Evolutionary conservation across 2,888 invertebrate genomes (phyloP).

Genomic region (Acanthacorydalis orientalis): DNA sequence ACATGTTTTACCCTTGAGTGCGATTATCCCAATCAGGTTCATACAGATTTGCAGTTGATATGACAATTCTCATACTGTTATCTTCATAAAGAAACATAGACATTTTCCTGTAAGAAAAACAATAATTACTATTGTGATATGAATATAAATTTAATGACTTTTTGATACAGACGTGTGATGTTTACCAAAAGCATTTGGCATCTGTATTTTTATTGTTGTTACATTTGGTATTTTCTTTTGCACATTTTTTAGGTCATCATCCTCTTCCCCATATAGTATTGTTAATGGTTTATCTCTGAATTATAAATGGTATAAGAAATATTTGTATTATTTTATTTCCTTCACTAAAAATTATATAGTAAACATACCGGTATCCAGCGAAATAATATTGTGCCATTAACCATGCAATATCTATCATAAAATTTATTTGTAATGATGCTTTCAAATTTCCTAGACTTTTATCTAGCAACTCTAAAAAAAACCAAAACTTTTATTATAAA

Average conservation of each 20-base stretch:
- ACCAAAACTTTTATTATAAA: background rate
- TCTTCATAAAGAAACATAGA: conserved; percentile 73
- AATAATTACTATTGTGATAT: conserved; percentile 1
- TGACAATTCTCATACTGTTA: conserved; percentile 63
- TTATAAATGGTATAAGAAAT: conserved; percentile 10
- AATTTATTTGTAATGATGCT: conserved; percentile 73
- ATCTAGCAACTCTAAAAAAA: conserved; percentile 53
- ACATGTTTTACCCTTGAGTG: conserved; percentile 59
- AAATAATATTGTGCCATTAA: conserved; percentile 69
- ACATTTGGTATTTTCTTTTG: conserved; percentile 42
- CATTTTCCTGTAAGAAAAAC: conserved; percentile 49
- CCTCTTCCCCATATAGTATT: conserved; percentile 62
- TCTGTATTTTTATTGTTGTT: conserved; percentile 45
- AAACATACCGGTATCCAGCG: conserved; percentile 46
- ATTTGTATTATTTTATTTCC: background rate
- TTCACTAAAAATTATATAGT: background rate
- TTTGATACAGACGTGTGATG: conserved; percentile 61
- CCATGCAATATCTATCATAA: conserved; percentile 86
- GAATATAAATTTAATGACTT: background rate
- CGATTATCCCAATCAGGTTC: conserved; percentile 86
- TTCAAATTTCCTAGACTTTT: conserved; percentile 57
- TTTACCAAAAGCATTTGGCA: conserved; percentile 66
- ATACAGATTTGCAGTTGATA: conserved; percentile 86
- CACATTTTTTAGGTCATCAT: conserved; percentile 29
- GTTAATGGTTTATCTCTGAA: conserved; percentile 50